Evolutionary conservation across 2,113 vertebrate species (phyloP), one percentile per base, ranked within the genome.

Genomic region (Jacana jacana): DNA sequence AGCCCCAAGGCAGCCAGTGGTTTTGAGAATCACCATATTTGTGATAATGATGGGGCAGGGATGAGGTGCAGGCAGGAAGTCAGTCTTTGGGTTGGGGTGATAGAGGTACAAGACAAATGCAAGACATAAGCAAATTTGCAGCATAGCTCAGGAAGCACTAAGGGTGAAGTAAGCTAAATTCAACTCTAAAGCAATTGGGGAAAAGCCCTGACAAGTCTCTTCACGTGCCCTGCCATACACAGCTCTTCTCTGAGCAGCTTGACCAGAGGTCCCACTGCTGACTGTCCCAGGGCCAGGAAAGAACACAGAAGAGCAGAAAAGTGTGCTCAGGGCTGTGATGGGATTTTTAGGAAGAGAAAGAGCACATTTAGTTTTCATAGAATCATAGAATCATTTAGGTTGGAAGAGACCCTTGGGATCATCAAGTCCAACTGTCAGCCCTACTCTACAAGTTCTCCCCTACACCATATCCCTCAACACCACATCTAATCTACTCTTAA

Each of bases 91-190:
- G 5, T 69, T 49, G 64, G 28, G 20, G 8, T 27, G 39, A 81
- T 22, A 2, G 6, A 33, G 23, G 33, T 31, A 48, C n/a, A 16
- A 0, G 6, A n/a, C n/a, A n/a, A n/a, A n/a, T n/a, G 48, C 4
- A 40, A 58, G 13, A 39, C 2, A 5, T 22, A 44, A 63, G 31
- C 20, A 58, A 0, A 4, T 31, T 72, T 77, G n/a, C 57, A 76
- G 19, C 23, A 10, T 31, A 61, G 46, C 44, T 86, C 55, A 51
- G 80, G 60, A 75, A 69, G 22, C 17, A 70, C 35, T 40, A 78
- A 61, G n/a, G 11, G 46, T 28, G 4, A 37, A 60, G 11, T 42
- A 33, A 79, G 13, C 23, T 85, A 51, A 81, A 85, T 60, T 69
- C 4, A 30, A 3, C 35, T 40, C 35, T 4, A 7, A 81, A 81